A percentile compares a stretch with the other conserved stretches of the same genome.
These are phyloP conservation scores for Protaetia brevitarsis DNA, from an alignment of 1,140 invertebrate species.

Conservation along the genomic window DNA sequence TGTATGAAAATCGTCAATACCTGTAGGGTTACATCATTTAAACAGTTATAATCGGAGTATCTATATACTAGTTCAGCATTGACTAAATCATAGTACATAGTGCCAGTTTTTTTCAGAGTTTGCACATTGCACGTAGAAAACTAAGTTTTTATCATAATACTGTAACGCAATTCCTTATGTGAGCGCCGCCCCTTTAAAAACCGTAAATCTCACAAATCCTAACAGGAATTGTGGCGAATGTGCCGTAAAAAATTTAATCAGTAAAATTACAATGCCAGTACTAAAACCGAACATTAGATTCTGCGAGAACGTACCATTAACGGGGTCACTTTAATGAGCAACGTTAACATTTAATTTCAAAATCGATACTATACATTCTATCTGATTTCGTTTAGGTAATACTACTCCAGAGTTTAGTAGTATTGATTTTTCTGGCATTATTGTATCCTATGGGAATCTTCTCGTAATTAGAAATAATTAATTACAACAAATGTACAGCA, in stretches of 20 bases:
- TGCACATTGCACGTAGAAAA: no score
- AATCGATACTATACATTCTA: neutral
- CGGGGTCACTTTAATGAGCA: neutral
- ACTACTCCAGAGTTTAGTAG: neutral
- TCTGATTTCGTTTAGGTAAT: neutral
- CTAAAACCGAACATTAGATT: neutral
- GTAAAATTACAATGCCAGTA: neutral
- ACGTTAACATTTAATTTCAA: constrained; percentile 11
- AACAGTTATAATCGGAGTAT: no score
- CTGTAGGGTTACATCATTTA: no score
- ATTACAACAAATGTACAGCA: no score
- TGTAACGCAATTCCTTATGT: neutral
- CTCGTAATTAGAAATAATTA: no score
- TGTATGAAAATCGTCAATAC: no score
- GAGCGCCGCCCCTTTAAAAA: neutral
- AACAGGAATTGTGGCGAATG: neutral
- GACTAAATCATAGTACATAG: no score
- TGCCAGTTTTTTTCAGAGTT: no score
- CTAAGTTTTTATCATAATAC: no score
- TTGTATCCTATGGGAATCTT: no score
- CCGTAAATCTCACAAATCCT: neutral
- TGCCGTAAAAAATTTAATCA: constrained; percentile 11
- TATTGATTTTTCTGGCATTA: neutral
- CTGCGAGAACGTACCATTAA: neutral
- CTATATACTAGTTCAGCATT: no score